These are phyloP conservation scores for Malurus melanocephalus DNA, from an alignment of 2,113 vertebrate genomes.

Conservation along the genomic window DNA sequence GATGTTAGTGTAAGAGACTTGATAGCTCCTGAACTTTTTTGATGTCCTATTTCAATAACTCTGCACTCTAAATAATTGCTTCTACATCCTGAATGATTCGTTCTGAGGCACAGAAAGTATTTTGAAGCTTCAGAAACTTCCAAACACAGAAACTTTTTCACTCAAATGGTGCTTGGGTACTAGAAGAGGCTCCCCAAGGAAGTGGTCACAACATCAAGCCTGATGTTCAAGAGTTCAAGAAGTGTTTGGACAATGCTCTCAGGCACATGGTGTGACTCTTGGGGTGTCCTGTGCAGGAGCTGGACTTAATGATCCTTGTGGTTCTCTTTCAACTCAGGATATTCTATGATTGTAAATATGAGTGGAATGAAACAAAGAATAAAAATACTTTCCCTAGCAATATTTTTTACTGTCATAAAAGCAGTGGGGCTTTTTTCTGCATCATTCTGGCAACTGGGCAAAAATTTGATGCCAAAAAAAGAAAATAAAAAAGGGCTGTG, in stretches of 20 bases:
- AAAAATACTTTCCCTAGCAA: not conserved
- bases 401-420: not conserved
- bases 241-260: not conserved
- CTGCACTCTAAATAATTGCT: not conserved
- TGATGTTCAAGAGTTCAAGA: not conserved
- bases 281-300: too few species aligned
- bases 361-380: not conserved
- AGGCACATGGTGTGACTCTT: not conserved
- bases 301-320: not conserved
- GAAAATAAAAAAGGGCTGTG: not conserved
- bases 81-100: not conserved
- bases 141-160: not conserved
- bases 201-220: not conserved
- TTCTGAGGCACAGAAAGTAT: not conserved
- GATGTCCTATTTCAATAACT: not conserved
- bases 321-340: not conserved
- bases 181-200: not conserved
- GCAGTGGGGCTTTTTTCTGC: accelerated
- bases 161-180: not conserved
- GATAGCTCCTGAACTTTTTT: not conserved
- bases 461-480: not conserved
- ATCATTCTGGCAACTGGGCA: not conserved
- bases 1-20: not conserved
- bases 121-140: not conserved
- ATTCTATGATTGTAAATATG: not conserved